Conservation (phyloP, 2,113 vertebrate genomes). For the Chlorodrepanis virens region DNA sequence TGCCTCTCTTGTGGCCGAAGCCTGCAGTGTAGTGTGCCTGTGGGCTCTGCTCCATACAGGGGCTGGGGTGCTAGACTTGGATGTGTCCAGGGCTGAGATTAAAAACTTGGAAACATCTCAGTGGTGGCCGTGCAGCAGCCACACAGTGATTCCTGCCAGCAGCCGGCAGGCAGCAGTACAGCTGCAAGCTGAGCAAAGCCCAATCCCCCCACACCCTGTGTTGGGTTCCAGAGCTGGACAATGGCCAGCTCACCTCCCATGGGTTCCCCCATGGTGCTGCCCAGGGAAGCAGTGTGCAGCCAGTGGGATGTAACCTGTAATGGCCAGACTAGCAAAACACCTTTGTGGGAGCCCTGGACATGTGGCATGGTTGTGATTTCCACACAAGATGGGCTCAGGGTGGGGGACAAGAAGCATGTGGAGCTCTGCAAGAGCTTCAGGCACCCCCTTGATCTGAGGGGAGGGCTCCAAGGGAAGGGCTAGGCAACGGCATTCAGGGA, state of each 20-base stretch:
- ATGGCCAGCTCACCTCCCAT: fast-evolving
- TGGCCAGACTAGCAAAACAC: background rate
- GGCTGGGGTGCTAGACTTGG: background rate
- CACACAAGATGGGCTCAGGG: background rate
- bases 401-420: background rate
- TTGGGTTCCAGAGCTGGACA: background rate
- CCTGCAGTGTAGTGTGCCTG: fast-evolving
- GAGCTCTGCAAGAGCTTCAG: background rate
- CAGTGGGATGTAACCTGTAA: background rate
- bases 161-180: slow-evolving; percentile 30
- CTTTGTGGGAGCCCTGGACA: background rate
- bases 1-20: background rate
- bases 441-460: background rate
- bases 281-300: background rate
- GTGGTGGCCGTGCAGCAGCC: fast-evolving
- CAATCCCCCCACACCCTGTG: fast-evolving
- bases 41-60: background rate
- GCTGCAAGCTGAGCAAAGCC: fast-evolving
- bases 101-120: background rate
- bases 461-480: background rate
- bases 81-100: background rate
- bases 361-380: fast-evolving
- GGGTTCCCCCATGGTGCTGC: background rate
- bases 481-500: background rate
- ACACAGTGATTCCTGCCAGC: background rate